A percentile compares a stretch with the other conserved stretches of the same genome.
phyloP scores from a whole-genome alignment of 2,797 vertebrate genomes.

The Oreortyx pictus region DNA sequence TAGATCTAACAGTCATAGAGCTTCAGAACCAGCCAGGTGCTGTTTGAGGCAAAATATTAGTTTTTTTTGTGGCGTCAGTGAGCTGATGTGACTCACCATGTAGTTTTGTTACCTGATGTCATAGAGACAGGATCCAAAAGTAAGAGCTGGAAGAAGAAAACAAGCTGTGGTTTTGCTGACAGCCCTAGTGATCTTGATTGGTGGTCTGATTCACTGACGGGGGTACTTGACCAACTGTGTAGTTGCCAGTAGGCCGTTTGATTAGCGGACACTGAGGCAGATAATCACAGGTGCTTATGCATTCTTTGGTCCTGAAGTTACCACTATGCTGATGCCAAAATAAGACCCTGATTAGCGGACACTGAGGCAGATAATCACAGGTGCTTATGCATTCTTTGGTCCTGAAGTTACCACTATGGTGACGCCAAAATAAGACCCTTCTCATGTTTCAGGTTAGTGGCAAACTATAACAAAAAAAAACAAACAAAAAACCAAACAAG shows the following conservation, averaged over 20 bases:
- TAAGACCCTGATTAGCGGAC: background rate
- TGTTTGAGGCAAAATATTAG: background rate
- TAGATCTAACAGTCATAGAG: background rate
- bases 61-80: background rate
- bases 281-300: background rate
- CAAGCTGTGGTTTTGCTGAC: background rate
- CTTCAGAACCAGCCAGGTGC: background rate
- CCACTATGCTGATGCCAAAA: accelerated
- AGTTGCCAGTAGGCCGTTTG: background rate
- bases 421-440: background rate
- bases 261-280: background rate
- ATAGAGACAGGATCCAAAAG: background rate
- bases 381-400: background rate
- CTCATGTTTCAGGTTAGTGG: background rate
- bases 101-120: background rate
- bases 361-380: background rate
- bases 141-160: background rate
- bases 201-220: background rate
- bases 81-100: background rate
- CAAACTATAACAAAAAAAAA: background rate
- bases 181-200: background rate
- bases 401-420: background rate
- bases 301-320: background rate
- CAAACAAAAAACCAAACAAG: no score
- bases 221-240: accelerated